Percentiles rank a stretch among this genome's conserved stretches.
Conservation (phyloP, 1,140 invertebrate species). For the Ceratina japonica region DNA sequence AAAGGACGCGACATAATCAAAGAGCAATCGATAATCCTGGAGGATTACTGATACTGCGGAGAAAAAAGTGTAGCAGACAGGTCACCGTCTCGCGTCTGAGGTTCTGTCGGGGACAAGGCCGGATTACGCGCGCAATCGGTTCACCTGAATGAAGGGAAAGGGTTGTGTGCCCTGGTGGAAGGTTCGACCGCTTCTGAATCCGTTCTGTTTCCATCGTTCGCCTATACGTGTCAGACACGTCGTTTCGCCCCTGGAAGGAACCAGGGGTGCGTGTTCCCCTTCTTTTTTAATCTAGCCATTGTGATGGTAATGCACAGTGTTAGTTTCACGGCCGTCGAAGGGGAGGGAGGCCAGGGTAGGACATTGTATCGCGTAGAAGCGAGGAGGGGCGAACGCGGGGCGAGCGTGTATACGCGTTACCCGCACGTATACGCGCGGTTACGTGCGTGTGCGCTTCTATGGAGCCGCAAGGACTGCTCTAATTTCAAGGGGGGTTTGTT, state of each 20-base stretch:
- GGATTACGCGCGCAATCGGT: constrained; percentile 65
- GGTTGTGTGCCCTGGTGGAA: constrained; percentile 55
- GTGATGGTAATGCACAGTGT: constrained; percentile 76
- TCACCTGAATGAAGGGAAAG: constrained; percentile 55
- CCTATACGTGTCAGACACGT: constrained; percentile 69
- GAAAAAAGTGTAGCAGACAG: constrained; percentile 8
- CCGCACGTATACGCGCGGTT: background rate
- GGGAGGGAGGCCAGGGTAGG: constrained; percentile 32
- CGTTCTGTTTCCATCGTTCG: constrained; percentile 68
- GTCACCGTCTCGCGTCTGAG: background rate
- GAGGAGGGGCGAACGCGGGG: constrained; percentile 57
- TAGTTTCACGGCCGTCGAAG: constrained; percentile 69
- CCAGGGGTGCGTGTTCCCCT: constrained; percentile 63
- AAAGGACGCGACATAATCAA: constrained; percentile 15
- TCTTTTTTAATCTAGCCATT: constrained; percentile 77
- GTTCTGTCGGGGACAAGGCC: constrained; percentile 6
- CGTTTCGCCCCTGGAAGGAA: constrained; percentile 54
- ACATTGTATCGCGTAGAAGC: constrained; percentile 70
- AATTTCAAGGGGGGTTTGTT: constrained; percentile 74
- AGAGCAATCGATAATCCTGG: constrained; percentile 27
- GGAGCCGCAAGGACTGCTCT: constrained; percentile 73
- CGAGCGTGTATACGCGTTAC: too few species aligned
- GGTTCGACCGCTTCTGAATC: constrained; percentile 64
- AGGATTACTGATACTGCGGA: background rate
- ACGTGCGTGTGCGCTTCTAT: constrained; percentile 45